Evolutionary conservation across 2,888 invertebrate species (phyloP), one percentile per base, ranked within the genome.

Genomic region (Epiblema foenella): DNA sequence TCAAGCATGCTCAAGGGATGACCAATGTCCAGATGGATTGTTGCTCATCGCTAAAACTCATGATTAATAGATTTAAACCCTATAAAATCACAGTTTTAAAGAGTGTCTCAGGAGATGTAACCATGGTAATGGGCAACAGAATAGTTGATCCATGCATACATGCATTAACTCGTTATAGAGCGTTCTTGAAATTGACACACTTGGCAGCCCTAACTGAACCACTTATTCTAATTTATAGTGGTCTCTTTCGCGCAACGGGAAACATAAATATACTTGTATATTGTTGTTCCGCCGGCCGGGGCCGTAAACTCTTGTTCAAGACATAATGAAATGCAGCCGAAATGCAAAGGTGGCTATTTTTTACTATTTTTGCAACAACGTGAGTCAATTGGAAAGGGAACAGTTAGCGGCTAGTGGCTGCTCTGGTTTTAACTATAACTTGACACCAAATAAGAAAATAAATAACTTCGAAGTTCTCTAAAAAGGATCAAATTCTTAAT

Each of bases 181-280:
- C 18, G 11, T 11, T 51, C 51, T 52, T 24, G 20, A 42, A 56
- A n/a, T 51, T 39, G 64, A 64, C 70, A 60, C 57, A 71, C 62
- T 67, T 71, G 71, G 71, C 66, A 71, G 62, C 69, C 69, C 69
- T 62, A 8, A 39, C 42, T 59, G 64, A 59, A 46, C 56, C 65
- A 69, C 60, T 73, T 65, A 66, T 69, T 73, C 54, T 73, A 73
- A 73, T 73, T 73, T 73, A 73, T 73, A 60, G 69, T 56, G 39
- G 69, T 49, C 73, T 73, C 69, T 69, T 65, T 69, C 51, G 29
- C 66, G 24, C 64, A 72, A 18, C 64, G 59, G 69, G 56, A 54
- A 56, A 60, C 69, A 65, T 69, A 69, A 69, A 73, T 65, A 65
- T 58, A 62, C 60, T 65, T 62, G 54, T 69, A 65, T 73, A 62